Percentiles rank a stretch among this genome's conserved stretches.
Conservation (phyloP, 2,888 invertebrate species). For the Beris chalybata region DNA sequence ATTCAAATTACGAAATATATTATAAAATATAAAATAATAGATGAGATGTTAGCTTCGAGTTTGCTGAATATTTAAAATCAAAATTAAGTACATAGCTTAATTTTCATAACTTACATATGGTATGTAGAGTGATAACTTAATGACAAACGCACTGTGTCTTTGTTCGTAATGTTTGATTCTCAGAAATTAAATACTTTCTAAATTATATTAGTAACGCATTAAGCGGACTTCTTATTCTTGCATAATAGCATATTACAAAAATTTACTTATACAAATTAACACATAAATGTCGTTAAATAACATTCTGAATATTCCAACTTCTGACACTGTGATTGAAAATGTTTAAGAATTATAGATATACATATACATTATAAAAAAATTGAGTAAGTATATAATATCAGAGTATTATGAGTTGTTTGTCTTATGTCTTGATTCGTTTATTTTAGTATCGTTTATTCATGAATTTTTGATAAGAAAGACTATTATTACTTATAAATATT, state of each 20-base stretch:
- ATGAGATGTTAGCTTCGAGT: too few relatives aligned
- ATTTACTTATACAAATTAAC: constrained; percentile 5
- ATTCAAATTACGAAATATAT: too few relatives aligned
- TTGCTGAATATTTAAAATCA: too few relatives aligned
- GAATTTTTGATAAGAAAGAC: too few relatives aligned
- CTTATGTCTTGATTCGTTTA: neutral
- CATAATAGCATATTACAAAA: neutral
- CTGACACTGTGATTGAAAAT: constrained; percentile 39
- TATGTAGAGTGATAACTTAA: neutral
- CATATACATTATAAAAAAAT: neutral
- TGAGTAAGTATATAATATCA: neutral
- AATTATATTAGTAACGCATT: neutral
- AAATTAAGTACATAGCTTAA: too few relatives aligned
- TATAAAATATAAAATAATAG: too few relatives aligned
- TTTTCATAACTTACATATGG: too few relatives aligned
- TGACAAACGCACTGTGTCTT: constrained; percentile 23
- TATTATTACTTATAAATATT: too few relatives aligned
- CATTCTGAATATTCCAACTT: constrained; percentile 39
- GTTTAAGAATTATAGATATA: constrained; percentile 6
- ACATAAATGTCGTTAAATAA: neutral
- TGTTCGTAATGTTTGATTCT: constrained; percentile 27
- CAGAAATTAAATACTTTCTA: neutral
- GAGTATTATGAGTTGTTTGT: too few relatives aligned
- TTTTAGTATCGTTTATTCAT: neutral
- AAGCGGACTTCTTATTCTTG: neutral